Percentiles rank a stretch among this genome's conserved stretches.
phyloP scores from a whole-genome alignment of 2,888 invertebrate species.

The Chrysolina americana region DNA sequence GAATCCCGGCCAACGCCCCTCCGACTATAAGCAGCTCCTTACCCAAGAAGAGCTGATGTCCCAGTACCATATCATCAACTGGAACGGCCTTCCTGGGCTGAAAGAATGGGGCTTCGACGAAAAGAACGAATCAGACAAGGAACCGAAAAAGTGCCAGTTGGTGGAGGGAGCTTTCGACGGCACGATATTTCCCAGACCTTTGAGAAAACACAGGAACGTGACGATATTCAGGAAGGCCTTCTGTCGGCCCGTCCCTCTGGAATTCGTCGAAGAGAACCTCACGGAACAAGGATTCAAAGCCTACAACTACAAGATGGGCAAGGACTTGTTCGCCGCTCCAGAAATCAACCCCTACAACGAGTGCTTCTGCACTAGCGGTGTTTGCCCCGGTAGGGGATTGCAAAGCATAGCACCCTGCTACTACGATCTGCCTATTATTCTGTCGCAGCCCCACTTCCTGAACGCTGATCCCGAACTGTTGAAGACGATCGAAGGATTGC shows the following conservation, averaged over 20 bases:
- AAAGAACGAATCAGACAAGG: conserved; percentile 60
- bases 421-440: conserved; percentile 79
- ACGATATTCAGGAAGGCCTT: conserved; percentile 82
- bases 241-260: conserved; percentile 79
- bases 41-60: conserved; percentile 59
- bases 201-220: conserved; percentile 73
- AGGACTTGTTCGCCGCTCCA: conserved; percentile 74
- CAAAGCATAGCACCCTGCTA: conserved; percentile 72
- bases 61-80: conserved; percentile 74
- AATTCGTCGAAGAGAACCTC: conserved; percentile 65
- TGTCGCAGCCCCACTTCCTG: conserved; percentile 77
- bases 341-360: conserved; percentile 74
- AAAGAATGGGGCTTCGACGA: conserved; percentile 77
- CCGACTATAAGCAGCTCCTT: conserved; percentile 53
- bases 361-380: conserved; percentile 78
- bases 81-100: conserved; percentile 79
- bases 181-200: conserved; percentile 76
- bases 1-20: conserved; percentile 57
- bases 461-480: conserved; percentile 75
- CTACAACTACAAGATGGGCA: conserved; percentile 75
- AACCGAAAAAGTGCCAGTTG: conserved; percentile 76
- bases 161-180: conserved; percentile 82
- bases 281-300: conserved; percentile 73
- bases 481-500: conserved; percentile 75
- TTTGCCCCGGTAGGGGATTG: conserved; percentile 80